These are phyloP conservation scores for Polietes domitor DNA, from an alignment of 2,888 invertebrate species.

Conservation along the genomic window DNA sequence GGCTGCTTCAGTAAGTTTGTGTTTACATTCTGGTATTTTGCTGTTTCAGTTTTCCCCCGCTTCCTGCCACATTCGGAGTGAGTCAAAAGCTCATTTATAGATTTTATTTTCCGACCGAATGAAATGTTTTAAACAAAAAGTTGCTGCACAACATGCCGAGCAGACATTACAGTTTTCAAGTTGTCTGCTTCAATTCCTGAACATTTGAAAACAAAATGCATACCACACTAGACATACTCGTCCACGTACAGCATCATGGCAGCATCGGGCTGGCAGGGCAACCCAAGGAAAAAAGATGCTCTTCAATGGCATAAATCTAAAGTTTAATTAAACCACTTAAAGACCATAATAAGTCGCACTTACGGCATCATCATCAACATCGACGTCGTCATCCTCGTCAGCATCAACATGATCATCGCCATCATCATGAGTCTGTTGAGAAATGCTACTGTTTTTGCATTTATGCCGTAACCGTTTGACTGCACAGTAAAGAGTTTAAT, in stretches of 20 bases:
- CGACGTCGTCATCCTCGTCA: not conserved
- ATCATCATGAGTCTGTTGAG: not conserved
- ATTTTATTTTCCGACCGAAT: conserved; percentile 6
- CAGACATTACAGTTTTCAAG: conserved; percentile 44
- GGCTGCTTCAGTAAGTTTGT: not conserved
- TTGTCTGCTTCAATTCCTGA: conserved; percentile 42
- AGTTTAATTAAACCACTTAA: conserved; percentile 64
- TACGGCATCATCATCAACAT: conserved; percentile 36
- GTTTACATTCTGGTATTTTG: not conserved
- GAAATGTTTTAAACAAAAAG: conserved; percentile 29
- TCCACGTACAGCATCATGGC: not conserved
- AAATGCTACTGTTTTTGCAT: conserved; percentile 9
- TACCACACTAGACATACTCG: not conserved
- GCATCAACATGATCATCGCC: conserved; percentile 14
- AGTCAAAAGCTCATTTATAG: conserved; percentile 22
- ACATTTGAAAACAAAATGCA: conserved; percentile 14
- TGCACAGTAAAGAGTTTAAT: not conserved
- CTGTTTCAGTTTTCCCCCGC: not conserved
- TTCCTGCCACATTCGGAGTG: not conserved
- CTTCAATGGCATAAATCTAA: conserved; percentile 31
- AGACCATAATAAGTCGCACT: conserved; percentile 50
- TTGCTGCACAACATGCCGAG: not conserved
- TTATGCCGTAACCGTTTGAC: not conserved
- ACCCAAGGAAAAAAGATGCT: not conserved
- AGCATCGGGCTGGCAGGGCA: not conserved